Evolutionary conservation across 2,888 invertebrate genomes (phyloP).

Genomic region (Ornithoptera priamus): DNA sequence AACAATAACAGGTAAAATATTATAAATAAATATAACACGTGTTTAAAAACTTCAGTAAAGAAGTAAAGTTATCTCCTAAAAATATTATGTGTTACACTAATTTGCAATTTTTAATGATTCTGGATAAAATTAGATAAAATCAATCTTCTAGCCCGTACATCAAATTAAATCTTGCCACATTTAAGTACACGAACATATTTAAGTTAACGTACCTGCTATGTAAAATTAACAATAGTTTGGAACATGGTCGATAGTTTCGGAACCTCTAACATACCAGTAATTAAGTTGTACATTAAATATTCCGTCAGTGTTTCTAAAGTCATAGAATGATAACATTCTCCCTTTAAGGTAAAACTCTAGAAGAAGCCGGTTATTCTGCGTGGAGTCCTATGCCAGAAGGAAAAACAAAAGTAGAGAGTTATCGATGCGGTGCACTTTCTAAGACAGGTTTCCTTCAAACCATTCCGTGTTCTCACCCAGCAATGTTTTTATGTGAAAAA

Average conservation of each 20-base stretch:
- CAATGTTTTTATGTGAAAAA: slow-evolving; percentile 55
- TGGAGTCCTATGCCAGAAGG: slow-evolving; percentile 46
- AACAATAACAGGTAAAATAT: slow-evolving; percentile 46
- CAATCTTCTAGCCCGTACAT: not conserved
- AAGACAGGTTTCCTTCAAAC: slow-evolving; percentile 49
- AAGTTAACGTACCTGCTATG: not conserved
- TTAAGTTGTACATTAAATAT: not conserved
- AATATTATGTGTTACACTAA: too few relatives aligned
- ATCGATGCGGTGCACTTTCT: slow-evolving; percentile 52
- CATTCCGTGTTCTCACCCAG: slow-evolving; percentile 44
- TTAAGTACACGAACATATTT: not conserved
- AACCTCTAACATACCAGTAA: not conserved
- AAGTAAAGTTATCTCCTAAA: too few relatives aligned
- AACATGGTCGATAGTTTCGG: not conserved
- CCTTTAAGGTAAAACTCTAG: slow-evolving; percentile 43
- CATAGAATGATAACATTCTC: not conserved
- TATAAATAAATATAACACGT: not conserved
- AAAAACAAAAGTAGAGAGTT: slow-evolving; percentile 32
- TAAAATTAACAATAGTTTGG: not conserved
- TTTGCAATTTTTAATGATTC: too few relatives aligned
- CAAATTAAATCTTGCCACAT: not conserved
- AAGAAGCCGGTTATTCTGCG: slow-evolving; percentile 49
- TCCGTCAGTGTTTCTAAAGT: not conserved
- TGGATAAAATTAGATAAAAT: too few relatives aligned
- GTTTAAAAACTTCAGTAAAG: too few relatives aligned